Evolutionary conservation across 2,113 vertebrate species (phyloP).

Genomic region (Tachuris rubrigastra): DNA sequence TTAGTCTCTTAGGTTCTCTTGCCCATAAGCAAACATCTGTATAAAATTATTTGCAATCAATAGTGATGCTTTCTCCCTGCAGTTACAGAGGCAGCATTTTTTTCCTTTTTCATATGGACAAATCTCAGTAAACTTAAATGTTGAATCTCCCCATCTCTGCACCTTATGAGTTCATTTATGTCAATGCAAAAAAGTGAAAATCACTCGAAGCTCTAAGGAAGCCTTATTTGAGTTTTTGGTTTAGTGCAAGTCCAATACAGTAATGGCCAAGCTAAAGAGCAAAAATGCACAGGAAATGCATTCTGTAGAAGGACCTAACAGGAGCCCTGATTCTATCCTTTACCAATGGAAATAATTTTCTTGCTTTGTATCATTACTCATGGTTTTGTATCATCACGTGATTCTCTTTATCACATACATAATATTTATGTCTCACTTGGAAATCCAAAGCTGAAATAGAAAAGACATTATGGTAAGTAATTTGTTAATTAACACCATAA

Average conservation of each 20-base stretch:
- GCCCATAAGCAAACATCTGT: neutral
- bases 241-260: accelerated
- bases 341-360: neutral
- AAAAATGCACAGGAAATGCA: neutral
- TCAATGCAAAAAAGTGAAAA: accelerated
- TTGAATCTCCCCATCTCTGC: neutral
- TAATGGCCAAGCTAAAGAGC: neutral
- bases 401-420: neutral
- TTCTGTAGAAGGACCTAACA: neutral
- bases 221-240: neutral
- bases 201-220: neutral
- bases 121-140: neutral
- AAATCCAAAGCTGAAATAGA: neutral
- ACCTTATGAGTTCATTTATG: neutral
- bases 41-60: neutral
- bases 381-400: neutral
- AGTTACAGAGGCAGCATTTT: neutral
- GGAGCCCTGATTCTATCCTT: neutral
- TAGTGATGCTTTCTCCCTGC: neutral
- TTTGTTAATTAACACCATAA: neutral
- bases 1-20: neutral
- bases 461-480: neutral
- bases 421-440: neutral
- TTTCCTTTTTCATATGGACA: too few species aligned
- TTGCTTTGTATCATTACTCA: neutral